These are phyloP conservation scores for Rhyzopertha dominica DNA, from an alignment of 1,140 invertebrate species.

Conservation along the genomic window DNA sequence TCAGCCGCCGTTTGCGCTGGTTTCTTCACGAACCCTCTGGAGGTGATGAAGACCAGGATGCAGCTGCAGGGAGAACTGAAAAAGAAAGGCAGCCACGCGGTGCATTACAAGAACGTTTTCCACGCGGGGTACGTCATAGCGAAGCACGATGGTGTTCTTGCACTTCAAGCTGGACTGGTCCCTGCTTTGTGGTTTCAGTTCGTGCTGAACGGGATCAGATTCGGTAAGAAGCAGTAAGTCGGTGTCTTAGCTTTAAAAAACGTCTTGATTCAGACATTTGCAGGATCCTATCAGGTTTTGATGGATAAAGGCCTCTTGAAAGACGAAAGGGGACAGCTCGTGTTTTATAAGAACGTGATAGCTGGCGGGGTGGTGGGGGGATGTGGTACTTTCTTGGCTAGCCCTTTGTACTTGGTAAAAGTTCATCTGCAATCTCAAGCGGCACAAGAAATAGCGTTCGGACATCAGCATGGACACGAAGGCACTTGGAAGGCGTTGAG, in stretches of 20 bases:
- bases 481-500: conserved; percentile 63
- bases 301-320: conserved; percentile 23
- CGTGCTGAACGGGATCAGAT: conserved; percentile 47
- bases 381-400: conserved; percentile 68
- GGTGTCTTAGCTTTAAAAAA: conserved; percentile 3
- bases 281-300: conserved; percentile 26
- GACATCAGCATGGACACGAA: conserved; percentile 74
- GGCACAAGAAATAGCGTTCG: conserved; percentile 73
- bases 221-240: conserved; percentile 26
- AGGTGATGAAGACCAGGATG: conserved; percentile 82
- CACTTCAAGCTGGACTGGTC: conserved; percentile 84
- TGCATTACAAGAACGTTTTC: conserved; percentile 46
- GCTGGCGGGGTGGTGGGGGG: conserved; percentile 42
- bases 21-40: conserved; percentile 65
- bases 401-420: conserved; percentile 83
- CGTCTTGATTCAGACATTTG: conserved; percentile 6
- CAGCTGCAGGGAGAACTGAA: conserved; percentile 85
- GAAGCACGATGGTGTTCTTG: conserved; percentile 56
- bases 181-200: conserved; percentile 68
- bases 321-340: conserved; percentile 27
- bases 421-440: conserved; percentile 81
- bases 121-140: conserved; percentile 52
- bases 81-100: conserved; percentile 56
- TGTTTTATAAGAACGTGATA: conserved; percentile 26
- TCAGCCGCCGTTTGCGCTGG: conserved; percentile 39